Percentiles rank a stretch among this genome's conserved stretches.
Evolutionary conservation across 2,888 invertebrate species (phyloP).

Genomic region (Euzetes globulus): DNA sequence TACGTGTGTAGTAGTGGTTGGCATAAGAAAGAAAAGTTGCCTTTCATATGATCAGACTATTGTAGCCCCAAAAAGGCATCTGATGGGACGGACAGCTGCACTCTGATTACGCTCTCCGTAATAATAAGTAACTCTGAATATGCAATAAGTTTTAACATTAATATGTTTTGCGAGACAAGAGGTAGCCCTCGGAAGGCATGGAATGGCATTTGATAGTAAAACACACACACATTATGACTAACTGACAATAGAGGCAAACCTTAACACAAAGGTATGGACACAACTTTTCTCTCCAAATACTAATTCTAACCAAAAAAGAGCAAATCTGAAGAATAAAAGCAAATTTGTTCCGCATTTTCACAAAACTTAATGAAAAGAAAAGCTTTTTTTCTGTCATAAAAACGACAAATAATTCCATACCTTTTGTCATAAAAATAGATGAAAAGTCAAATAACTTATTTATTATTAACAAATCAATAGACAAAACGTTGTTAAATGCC

Average conservation of each 20-base stretch:
- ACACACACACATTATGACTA: neutral
- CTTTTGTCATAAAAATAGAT: neutral
- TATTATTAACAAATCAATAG: neutral
- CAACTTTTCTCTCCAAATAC: neutral
- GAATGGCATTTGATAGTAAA: slow-evolving; percentile 23
- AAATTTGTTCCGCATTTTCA: slow-evolving; percentile 23
- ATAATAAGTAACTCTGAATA: slow-evolving; percentile 5
- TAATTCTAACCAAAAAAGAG: neutral
- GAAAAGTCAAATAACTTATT: neutral
- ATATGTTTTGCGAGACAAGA: neutral
- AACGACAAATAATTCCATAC: neutral
- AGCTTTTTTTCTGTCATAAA: neutral
- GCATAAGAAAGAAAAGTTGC: neutral
- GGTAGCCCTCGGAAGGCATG: slow-evolving; percentile 14
- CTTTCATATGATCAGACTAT: neutral
- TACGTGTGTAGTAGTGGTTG: neutral
- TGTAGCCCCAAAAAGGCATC: neutral
- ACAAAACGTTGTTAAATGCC: neutral
- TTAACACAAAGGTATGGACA: neutral
- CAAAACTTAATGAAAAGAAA: slow-evolving; percentile 13
- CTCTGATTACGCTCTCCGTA: neutral
- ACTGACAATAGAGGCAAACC: slow-evolving; percentile 9
- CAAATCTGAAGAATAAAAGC: neutral
- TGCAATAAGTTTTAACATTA: slow-evolving; percentile 6
- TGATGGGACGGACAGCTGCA: slow-evolving; percentile 18